A percentile compares a stretch with the other conserved stretches of the same genome.
Evolutionary conservation across 2,113 vertebrate genomes (phyloP).

Genomic region (Notarius lentiginosus): DNA sequence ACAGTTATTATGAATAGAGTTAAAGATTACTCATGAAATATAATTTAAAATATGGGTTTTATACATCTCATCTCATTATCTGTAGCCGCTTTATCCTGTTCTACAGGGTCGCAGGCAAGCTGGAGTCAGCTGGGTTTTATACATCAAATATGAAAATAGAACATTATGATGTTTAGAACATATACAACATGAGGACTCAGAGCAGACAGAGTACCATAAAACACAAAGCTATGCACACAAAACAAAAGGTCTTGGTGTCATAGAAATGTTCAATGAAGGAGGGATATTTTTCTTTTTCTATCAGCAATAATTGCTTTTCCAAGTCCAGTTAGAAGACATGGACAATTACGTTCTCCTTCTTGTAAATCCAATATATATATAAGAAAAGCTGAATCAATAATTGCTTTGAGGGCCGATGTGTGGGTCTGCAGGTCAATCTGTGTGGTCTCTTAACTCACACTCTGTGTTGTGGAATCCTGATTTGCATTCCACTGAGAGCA

Average conservation of each 20-base stretch:
- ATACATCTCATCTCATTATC: too few species aligned
- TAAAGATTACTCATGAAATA: background rate
- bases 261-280: background rate
- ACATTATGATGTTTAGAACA: background rate
- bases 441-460: background rate
- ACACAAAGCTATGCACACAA: background rate
- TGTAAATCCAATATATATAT: background rate
- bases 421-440: background rate
- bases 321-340: background rate
- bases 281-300: background rate
- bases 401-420: background rate
- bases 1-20: background rate
- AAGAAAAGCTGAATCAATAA: background rate
- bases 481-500: constrained; percentile 19
- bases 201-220: background rate
- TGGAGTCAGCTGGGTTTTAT: too few species aligned
- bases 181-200: too few species aligned
- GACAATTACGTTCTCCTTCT: background rate
- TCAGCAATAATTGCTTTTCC: background rate
- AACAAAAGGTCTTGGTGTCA: background rate
- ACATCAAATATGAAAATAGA: background rate
- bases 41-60: background rate
- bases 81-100: too few species aligned
- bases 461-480: background rate
- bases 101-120: too few species aligned